Evolutionary conservation across 1,140 invertebrate species (phyloP), one percentile per base, ranked within the genome.

Genomic region (Zaprionus ornatus): DNA sequence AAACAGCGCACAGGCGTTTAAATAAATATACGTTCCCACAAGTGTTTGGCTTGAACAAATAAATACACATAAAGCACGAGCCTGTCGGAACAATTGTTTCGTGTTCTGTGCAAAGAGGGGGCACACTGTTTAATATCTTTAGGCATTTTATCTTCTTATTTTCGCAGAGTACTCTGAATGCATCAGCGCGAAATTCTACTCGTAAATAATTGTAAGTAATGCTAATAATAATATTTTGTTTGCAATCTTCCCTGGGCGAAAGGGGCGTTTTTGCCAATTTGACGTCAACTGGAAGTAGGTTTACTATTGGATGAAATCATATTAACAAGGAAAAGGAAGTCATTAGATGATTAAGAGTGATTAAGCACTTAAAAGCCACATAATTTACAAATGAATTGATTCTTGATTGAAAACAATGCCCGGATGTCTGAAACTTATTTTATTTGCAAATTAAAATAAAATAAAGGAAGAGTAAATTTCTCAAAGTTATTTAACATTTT

Each of bases 181-280:
- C 55, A 73, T 23, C 62, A 55, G 12, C 12, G 68, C 12, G 59
- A 66, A 73, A 21, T 35, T 52, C 2, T 50, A 23, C 9, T 79
- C 67, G 61, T 82, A 87, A 82, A 85, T 85, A 76, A 82, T 69
- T 79, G 70, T 74, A 66, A 83, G 67, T 80, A 80, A 68, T 72
- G 72, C 35, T 69, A 76, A 79, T 82, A 79, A 79, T 74, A 87
- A 82, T 76, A 79, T 79, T 82, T 64, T 63, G 59, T 71, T 54
- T 65, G 29, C 59, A 64, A 32, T 17, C 60, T 27, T 27, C 37
- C 2, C n/a, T 13, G 27, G 9, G 9, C 0, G 12, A 21, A 17
- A 29, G 27, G 23, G 55, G 10, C 7, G 19, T 7, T 9, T 23
- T 15, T 15, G 56, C 13, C 40, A 9, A 45, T 37, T 66, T 67